Conservation (phyloP, 2,797 vertebrate species). For the Paratrypauchen microcephalus region DNA sequence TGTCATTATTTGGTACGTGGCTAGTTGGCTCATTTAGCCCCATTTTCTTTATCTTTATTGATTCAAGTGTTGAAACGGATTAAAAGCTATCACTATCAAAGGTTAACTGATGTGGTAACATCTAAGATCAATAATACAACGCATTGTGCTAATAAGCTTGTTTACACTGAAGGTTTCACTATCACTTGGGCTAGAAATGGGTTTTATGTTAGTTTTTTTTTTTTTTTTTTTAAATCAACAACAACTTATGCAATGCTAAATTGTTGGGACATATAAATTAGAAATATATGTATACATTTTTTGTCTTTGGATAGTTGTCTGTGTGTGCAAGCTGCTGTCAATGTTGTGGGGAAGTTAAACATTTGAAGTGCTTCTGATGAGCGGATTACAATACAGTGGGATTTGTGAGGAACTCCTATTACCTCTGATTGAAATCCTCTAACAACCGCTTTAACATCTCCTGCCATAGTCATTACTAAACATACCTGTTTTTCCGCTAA, state of each 20-base stretch:
- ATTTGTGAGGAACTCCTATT: slow-evolving; percentile 64
- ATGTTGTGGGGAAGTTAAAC: slow-evolving; percentile 49
- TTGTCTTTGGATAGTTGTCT: slow-evolving; percentile 23
- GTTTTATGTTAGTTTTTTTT: slow-evolving; percentile 33
- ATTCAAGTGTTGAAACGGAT: neutral
- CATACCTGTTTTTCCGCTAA: slow-evolving; percentile 32
- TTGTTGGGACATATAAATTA: neutral
- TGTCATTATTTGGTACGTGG: slow-evolving; percentile 5
- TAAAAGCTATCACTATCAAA: neutral
- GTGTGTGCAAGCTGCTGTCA: slow-evolving; percentile 48
- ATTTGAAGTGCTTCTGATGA: slow-evolving; percentile 55
- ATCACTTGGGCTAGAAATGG: neutral
- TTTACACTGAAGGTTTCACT: neutral
- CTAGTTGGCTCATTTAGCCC: slow-evolving; percentile 54
- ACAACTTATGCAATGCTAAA: neutral
- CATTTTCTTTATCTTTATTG: neutral
- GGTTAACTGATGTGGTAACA: neutral
- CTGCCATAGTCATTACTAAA: slow-evolving; percentile 20
- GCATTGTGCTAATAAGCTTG: neutral
- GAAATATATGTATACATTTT: neutral
- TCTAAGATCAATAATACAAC: neutral
- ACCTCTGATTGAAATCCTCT: slow-evolving; percentile 37
- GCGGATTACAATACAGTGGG: slow-evolving; percentile 71
- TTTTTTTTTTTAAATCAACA: too few relatives aligned
- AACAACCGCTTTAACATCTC: slow-evolving; percentile 23